These are phyloP conservation scores for Trichosurus vulpecula DNA, from an alignment of 2,797 vertebrate genomes.

Conservation along the genomic window DNA sequence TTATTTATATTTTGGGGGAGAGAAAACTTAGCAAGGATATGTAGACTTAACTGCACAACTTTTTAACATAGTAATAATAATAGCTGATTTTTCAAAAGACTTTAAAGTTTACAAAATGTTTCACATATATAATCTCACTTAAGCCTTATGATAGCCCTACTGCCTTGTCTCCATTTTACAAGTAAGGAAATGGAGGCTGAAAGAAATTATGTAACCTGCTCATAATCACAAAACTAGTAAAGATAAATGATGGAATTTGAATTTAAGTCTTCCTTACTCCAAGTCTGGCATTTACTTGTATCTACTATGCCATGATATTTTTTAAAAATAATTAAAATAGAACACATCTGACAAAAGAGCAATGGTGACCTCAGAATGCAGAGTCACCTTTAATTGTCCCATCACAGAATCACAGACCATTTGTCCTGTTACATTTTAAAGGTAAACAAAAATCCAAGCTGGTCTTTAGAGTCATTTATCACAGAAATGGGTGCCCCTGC, in stretches of 20 bases:
- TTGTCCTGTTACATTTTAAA: conserved; percentile 37
- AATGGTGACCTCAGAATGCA: conserved; percentile 42
- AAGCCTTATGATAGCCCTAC: not conserved
- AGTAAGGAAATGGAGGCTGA: not conserved
- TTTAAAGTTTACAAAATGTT: not conserved
- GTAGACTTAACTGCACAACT: conserved; percentile 18
- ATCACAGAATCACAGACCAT: not conserved
- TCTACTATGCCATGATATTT: not conserved
- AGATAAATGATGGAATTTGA: not conserved
- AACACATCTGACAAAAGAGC: not conserved
- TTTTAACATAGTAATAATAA: conserved; percentile 1
- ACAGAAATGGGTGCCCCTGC: conserved; percentile 8
- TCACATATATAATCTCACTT: not conserved
- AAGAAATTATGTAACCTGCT: not conserved
- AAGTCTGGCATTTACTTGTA: not conserved
- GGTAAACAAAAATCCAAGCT: conserved; percentile 60
- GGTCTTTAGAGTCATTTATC: conserved; percentile 52
- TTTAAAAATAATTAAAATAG: not conserved
- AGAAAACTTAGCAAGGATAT: conserved; percentile 18
- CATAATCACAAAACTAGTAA: not conserved
- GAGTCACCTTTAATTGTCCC: conserved; percentile 22
- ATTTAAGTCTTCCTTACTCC: not conserved
- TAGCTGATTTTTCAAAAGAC: not conserved
- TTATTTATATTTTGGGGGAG: not conserved
- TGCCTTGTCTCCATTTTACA: not conserved